Base-by-base conservation (phyloP, 2,888 invertebrate genomes). In the Drosophila prolongata region DNA sequence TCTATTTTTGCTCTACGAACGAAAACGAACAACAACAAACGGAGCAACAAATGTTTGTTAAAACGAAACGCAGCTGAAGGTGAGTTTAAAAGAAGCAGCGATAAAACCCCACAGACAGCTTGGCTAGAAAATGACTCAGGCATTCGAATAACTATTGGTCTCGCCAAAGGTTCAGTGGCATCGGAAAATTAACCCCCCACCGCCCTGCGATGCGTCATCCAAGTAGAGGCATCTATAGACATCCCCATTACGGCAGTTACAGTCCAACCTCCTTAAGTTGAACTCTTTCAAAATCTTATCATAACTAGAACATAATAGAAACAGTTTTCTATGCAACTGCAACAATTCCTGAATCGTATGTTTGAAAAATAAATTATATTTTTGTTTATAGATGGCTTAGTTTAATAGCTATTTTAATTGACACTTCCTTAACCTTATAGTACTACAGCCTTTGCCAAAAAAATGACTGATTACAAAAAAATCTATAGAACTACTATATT, bases 121-220 rank as follows among this genome's bases (percentile, higher is more conserved):
- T 47, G 64, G 38, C 44, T 43, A 30, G 30, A 30, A 56, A 54
- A 60, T 74, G 75, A 68, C 37, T 71, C 54, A 59, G 70, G 53
- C 27, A 47, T 42, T 42, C 40, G 38, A 14, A 38, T 53, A 16
- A 65, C 52, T 56, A 67, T 53, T 27, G n/a, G 43, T 59, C 60
- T 74, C 68, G 83, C 52, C 73, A 81, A 59, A 70, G 75, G 89
- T 88, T 88, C 81, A 86, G 54, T 88, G 89, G 80, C 89, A 87
- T 79, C 64, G 49, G 57, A 54, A 46, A 37, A 37, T n/a, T 14
- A n/a, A 16, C 34, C 43, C 52, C 52, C 52, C 38, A 50, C 50
- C 56, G 57, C 42, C 34, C 37, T 35, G 14, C 19, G 71, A 75
- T 72, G 72, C 57, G 75, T 75, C 72, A 72, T 46, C 49, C 38